Evolutionary conservation across 2,888 invertebrate species (phyloP), one percentile per base, ranked within the genome.

Genomic region (Drosophila tripunctata): DNA sequence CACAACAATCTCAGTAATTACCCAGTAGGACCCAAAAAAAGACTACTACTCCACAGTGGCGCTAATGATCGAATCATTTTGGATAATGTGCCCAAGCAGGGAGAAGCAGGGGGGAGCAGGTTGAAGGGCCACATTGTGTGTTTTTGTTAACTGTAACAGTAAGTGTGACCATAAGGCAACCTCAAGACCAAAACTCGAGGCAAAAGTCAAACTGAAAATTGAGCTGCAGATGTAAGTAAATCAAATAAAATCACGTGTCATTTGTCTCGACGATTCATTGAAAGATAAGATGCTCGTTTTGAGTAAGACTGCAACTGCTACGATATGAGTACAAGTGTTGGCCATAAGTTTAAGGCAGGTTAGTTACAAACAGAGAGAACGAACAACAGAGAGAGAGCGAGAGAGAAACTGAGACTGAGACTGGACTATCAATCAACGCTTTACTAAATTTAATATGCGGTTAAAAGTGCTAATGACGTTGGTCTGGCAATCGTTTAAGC

Each of bases 221-320:
- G 85, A 86, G 84, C 75, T 86, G 88, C 73, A 84, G 87, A 88
- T 86, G 87, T 83, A 83, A 87, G 88, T 88, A 87, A 87, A 87
- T 88, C 85, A 87, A 88, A 83, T 87, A 76, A 87, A 87, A 87
- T 88, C 83, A 88, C 88, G 77, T 86, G 75, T 78, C 82, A 87
- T 87, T 87, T 85, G 83, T 88, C 80, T 80, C 69, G 47, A 54
- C 66, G 72, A 70, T 71, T 84, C 86, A 83, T 83, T 83, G 80
- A 76, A 78, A 83, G 87, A 88, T 87, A 87, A 76, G 77, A 84
- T 71, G 72, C 40, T 60, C 55, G 65, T 38, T 43, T 22, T 30
- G 50, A 50, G 38, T 17, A 36, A 27, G 33, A 61, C 55, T 50
- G 67, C 67, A 68, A 52, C 56, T 51, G 61, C 19, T 61, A 15